These are phyloP conservation scores for Solenodon paradoxus DNA, from an alignment of 2,113 vertebrate species.

Conservation along the genomic window DNA sequence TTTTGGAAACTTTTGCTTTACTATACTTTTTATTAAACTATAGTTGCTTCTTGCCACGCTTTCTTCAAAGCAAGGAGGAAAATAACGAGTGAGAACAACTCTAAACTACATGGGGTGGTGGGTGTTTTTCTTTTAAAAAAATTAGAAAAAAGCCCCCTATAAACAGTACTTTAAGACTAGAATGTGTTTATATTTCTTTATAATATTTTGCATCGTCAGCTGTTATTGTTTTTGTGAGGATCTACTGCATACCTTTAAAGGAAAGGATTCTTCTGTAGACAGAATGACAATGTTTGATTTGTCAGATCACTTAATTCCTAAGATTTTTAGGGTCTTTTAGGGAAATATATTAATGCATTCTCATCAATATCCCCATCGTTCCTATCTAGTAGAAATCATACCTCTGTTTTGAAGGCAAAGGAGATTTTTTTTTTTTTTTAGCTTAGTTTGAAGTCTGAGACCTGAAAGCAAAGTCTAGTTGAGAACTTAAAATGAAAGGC, in stretches of 20 bases:
- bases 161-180: not conserved
- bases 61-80: not conserved
- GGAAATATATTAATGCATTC: not conserved
- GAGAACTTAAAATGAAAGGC: not conserved
- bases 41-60: not conserved
- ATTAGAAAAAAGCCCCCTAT: not conserved
- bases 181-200: not conserved
- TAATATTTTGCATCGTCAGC: not conserved
- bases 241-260: not conserved
- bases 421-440: not conserved
- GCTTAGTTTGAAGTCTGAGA: slow-evolving; percentile 7
- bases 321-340: not conserved
- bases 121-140: not conserved
- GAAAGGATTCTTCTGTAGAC: not conserved
- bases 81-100: not conserved
- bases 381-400: not conserved
- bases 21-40: not conserved
- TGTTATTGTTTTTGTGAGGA: not conserved
- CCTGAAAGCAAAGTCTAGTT: not conserved
- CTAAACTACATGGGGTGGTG: not conserved
- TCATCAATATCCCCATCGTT: not conserved
- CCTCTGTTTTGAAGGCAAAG: not conserved
- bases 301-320: not conserved
- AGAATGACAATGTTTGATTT: not conserved
- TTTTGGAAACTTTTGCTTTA: not conserved